Evolutionary conservation across 2,888 invertebrate species (phyloP).

Genomic region (Pachycephus smyrnensis): DNA sequence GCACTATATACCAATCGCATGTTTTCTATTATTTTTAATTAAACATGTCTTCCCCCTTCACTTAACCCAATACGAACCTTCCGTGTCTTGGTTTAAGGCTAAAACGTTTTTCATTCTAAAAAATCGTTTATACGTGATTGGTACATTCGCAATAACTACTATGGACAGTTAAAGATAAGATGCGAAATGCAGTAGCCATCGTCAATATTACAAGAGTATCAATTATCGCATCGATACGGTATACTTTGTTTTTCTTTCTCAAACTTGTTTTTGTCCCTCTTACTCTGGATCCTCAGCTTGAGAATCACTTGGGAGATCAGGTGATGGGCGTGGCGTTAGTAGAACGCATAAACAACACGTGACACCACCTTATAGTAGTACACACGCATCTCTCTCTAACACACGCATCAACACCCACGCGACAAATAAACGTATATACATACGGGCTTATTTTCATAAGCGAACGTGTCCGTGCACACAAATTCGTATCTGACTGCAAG

Average conservation of each 20-base stretch:
- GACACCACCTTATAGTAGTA: constrained; percentile 12
- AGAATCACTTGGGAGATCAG: constrained; percentile 26
- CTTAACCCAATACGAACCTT: not conserved
- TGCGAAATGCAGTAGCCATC: not conserved
- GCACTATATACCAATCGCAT: not conserved
- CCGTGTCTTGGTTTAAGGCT: not conserved
- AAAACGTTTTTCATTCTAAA: not conserved
- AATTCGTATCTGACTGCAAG: constrained; percentile 8
- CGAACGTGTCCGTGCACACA: constrained; percentile 22
- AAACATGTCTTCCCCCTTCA: not conserved
- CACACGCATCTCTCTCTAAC: constrained; percentile 7
- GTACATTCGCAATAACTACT: not conserved
- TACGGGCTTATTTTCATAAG: constrained; percentile 24
- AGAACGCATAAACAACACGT: constrained; percentile 28
- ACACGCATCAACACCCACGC: constrained; percentile 11
- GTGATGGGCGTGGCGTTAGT: constrained; percentile 25
- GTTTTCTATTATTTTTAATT: not conserved
- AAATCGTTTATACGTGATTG: not conserved
- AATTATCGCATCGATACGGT: not conserved
- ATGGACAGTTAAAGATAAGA: not conserved
- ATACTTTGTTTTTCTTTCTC: not conserved
- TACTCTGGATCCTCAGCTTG: constrained; percentile 14
- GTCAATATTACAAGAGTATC: not conserved
- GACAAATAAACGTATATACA: constrained; percentile 3
- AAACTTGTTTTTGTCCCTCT: not conserved